phyloP scores from a whole-genome alignment of 2,113 vertebrate genomes.

The Podilymbus podiceps region DNA sequence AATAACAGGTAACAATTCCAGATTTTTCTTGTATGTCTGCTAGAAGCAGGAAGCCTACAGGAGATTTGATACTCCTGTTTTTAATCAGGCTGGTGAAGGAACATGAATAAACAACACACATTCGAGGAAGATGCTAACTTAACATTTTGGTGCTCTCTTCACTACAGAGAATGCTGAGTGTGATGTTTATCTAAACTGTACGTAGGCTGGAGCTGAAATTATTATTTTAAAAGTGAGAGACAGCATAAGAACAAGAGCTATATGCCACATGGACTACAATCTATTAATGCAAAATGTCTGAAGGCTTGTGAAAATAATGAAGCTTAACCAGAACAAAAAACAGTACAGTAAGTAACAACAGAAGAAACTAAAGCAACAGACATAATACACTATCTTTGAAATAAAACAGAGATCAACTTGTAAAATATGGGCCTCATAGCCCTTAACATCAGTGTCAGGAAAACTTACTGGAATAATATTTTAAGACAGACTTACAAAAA shows the following conservation, averaged over 20 bases:
- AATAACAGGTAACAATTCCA: not conserved
- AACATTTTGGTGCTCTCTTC: not conserved
- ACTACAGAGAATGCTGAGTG: accelerated
- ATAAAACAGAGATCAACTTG: not conserved
- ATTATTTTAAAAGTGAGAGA: not conserved
- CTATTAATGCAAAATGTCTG: not conserved
- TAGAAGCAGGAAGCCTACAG: not conserved
- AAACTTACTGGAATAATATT: not conserved
- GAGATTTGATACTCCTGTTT: not conserved
- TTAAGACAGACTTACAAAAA: not conserved
- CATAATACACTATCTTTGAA: not conserved
- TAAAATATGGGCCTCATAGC: not conserved
- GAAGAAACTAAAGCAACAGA: not conserved
- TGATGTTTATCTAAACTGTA: not conserved
- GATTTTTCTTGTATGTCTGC: not conserved
- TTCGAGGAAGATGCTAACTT: not conserved
- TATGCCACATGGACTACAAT: not conserved
- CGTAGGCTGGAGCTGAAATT: not conserved
- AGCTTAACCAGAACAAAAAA: not conserved
- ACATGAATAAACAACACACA: not conserved
- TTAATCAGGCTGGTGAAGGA: not conserved
- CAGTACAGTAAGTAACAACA: not conserved
- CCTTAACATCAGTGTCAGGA: not conserved
- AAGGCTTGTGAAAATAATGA: not conserved
- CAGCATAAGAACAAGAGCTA: not conserved